Evolutionary conservation across 2,888 invertebrate genomes (phyloP).

Genomic region (Conomelus anceps): DNA sequence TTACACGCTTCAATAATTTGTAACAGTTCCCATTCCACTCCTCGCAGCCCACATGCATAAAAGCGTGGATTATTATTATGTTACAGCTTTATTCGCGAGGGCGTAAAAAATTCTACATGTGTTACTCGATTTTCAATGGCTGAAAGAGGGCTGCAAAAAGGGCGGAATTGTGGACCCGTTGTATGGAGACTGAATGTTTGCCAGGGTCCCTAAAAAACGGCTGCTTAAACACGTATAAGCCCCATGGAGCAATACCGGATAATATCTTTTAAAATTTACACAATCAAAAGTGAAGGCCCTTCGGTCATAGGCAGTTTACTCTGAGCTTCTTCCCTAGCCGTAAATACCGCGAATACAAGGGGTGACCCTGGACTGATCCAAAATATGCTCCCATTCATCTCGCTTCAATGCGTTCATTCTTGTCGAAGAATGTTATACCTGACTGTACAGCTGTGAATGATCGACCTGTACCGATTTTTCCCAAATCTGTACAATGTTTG

Average conservation of each 20-base stretch:
- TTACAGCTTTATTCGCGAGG: not conserved
- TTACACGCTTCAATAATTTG: not conserved
- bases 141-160: not conserved
- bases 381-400: not conserved
- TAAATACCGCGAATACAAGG: not conserved
- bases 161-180: too few relatives aligned
- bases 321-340: not conserved
- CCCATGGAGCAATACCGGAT: not conserved
- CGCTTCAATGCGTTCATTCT: not conserved
- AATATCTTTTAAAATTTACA: not conserved
- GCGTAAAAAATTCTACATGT: not conserved
- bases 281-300: not conserved
- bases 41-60: not conserved
- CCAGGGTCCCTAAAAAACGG: not conserved
- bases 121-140: not conserved
- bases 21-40: not conserved
- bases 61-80: not conserved
- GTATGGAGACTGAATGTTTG: too few relatives aligned
- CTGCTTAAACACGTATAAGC: not conserved
- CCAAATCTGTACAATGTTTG: too few relatives aligned
- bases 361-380: not conserved
- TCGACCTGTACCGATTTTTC: not conserved
- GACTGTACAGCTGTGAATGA: not conserved
- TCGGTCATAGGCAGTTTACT: not conserved
- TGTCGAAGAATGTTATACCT: not conserved